A percentile compares a stretch with the other conserved stretches of the same genome.
These are phyloP conservation scores for Harpagifer antarcticus DNA, from an alignment of 2,797 vertebrate genomes.

Conservation along the genomic window DNA sequence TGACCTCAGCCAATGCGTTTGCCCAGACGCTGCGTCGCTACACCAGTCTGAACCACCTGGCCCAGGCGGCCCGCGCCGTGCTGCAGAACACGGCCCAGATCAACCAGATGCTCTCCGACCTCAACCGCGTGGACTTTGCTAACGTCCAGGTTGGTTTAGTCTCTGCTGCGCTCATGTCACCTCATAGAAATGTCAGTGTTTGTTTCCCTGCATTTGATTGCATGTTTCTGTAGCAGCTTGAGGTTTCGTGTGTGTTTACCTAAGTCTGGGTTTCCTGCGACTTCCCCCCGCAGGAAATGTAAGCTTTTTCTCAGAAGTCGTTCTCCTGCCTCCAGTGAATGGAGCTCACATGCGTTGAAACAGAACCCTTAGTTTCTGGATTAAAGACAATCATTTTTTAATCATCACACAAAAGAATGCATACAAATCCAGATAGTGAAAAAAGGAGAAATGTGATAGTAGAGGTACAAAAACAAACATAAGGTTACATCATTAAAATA, in stretches of 20 bases:
- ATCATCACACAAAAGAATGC: too few relatives aligned
- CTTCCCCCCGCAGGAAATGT: constrained; percentile 20
- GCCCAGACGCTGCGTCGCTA: constrained; percentile 96
- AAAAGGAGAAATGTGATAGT: too few relatives aligned
- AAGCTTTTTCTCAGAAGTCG: constrained; percentile 45
- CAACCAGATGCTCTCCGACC: constrained; percentile 97
- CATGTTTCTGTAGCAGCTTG: constrained; percentile 14
- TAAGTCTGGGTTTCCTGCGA: neutral
- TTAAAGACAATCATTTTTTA: neutral
- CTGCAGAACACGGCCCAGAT: constrained; percentile 97
- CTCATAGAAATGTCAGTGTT: neutral
- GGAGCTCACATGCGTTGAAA: neutral
- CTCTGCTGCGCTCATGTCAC: neutral
- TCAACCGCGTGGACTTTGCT: constrained; percentile 95
- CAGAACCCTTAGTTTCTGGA: neutral
- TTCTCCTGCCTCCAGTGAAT: neutral
- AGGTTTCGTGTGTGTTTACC: constrained; percentile 14
- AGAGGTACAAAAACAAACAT: too few relatives aligned
- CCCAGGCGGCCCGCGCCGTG: constrained; percentile 94
- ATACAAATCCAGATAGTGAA: too few relatives aligned
- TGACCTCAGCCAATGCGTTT: constrained; percentile 93
- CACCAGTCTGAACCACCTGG: constrained; percentile 95
- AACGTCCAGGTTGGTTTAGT: constrained; percentile 91
- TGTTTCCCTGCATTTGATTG: neutral
- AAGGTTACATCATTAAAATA: too few relatives aligned